These are phyloP conservation scores for Chloropsis cyanopogon DNA, from an alignment of 2,113 vertebrate species.

Conservation along the genomic window DNA sequence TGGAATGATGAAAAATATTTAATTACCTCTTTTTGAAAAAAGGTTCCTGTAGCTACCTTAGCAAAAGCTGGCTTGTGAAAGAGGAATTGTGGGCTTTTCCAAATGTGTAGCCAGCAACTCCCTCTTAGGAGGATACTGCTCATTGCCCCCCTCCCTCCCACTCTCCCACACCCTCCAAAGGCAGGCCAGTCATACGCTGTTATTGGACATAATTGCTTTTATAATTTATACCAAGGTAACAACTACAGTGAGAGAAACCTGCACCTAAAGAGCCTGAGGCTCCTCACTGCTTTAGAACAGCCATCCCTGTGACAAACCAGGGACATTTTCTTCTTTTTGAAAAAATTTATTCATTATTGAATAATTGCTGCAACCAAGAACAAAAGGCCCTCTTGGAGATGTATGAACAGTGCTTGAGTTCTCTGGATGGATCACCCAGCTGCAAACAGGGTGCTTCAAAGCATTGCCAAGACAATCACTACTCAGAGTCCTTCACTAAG, in stretches of 20 bases:
- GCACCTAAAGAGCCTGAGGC: not conserved
- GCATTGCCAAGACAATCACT: not conserved
- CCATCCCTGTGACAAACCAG: not conserved
- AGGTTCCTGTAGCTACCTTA: not conserved
- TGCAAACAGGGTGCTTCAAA: not conserved
- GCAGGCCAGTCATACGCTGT: not conserved
- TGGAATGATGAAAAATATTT: not conserved
- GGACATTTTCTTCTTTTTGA: not conserved
- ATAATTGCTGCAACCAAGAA: not conserved
- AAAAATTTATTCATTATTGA: not conserved
- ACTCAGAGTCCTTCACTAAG: not conserved
- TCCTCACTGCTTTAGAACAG: not conserved
- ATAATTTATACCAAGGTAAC: not conserved
- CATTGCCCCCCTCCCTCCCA: not conserved
- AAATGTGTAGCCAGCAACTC: not conserved
- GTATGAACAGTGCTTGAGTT: not conserved
- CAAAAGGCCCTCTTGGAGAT: not conserved
- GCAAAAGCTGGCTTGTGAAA: not conserved
- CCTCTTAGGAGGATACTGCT: not conserved
- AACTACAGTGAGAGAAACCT: not conserved
- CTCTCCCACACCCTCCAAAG: not conserved
- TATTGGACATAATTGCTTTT: not conserved
- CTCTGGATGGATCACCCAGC: rapidly evolving
- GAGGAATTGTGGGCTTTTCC: not conserved
- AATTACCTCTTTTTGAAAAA: not conserved